Conservation (phyloP, 1,140 invertebrate genomes). For the Neodiprion fabricii region DNA sequence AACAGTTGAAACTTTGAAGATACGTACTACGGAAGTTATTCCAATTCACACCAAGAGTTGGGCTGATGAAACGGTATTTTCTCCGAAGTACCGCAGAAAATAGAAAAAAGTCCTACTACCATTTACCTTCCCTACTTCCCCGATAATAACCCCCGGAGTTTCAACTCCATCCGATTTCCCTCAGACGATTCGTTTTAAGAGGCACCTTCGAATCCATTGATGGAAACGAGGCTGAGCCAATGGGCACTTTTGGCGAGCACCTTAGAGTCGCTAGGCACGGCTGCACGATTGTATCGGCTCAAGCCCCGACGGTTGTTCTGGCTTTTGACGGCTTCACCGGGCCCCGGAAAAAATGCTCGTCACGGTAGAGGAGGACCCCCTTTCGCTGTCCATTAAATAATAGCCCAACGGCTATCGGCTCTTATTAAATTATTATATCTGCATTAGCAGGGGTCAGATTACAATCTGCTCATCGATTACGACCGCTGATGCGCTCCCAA, state of each 20-base stretch:
- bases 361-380: conserved; percentile 36
- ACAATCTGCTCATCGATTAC: conserved; percentile 50
- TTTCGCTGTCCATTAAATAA: conserved; percentile 39
- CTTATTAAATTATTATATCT: conserved; percentile 57
- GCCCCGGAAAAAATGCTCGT: conserved; percentile 35
- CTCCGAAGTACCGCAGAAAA: not conserved
- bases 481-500: conserved; percentile 48
- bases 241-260: conserved; percentile 6
- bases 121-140: not conserved
- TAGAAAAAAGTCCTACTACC: not conserved
- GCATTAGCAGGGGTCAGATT: conserved; percentile 48
- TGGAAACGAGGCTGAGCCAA: not conserved
- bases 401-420: conserved; percentile 42
- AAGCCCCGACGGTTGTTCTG: not conserved
- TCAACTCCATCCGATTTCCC: not conserved
- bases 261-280: not conserved
- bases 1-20: too few relatives aligned
- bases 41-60: too few relatives aligned
- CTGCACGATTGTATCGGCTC: not conserved
- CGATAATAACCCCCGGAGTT: not conserved
- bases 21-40: too few relatives aligned
- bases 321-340: not conserved
- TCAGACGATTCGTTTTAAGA: not conserved
- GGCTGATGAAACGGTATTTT: too few relatives aligned
- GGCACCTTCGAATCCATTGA: not conserved